Base-by-base conservation (phyloP, 2,113 vertebrate genomes). In the Cromileptes altivelis region DNA sequence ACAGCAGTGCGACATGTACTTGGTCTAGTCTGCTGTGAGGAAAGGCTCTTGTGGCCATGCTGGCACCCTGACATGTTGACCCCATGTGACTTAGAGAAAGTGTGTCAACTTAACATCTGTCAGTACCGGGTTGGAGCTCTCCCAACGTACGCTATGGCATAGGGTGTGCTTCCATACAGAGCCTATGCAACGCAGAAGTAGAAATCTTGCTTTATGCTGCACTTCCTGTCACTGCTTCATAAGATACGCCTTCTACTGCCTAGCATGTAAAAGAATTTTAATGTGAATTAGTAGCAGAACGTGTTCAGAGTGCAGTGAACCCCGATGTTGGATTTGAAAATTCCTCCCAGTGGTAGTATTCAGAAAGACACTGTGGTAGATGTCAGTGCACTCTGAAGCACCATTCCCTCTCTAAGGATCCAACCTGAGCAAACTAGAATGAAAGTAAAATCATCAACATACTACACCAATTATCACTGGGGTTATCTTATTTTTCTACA, bases 381-480 rank as follows among this genome's bases (percentile, higher is more conserved):
- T 45, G 55, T 18, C 18, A 64, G 10, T 53, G 64, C 27, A 30
- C 12, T n/a, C 21, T 33, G 17, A 69, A 57, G 27, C 61, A 60
- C 47, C 10, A 21, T 19, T 78, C 60, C 7, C 3, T 63, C 76
- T 76, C 45, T 25, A 40, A 80, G 53, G 23, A 55, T 68, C 57
- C 40, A 23, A 53, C 61, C 17, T 47, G 49, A 65, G 8, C 37
- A 76, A 64, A 74, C 21, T 14, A 57, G 23, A 81, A 76, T 70
- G 42, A 75, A 60, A 79, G 56, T 42, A 3, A 81, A 81, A 75
- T n/a, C 21, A 60, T 45, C 25, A 79, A 73, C 30, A 61, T 40
- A 73, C 33, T 17, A 62, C 30, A 30, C 10, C 45, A 45, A 60
- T 37, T 69, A 79, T 73, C 47, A 55, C 18, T 17, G 62, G 23